Evolutionary conservation across 2,888 invertebrate species (phyloP).

Genomic region (Ophion obscuratus): DNA sequence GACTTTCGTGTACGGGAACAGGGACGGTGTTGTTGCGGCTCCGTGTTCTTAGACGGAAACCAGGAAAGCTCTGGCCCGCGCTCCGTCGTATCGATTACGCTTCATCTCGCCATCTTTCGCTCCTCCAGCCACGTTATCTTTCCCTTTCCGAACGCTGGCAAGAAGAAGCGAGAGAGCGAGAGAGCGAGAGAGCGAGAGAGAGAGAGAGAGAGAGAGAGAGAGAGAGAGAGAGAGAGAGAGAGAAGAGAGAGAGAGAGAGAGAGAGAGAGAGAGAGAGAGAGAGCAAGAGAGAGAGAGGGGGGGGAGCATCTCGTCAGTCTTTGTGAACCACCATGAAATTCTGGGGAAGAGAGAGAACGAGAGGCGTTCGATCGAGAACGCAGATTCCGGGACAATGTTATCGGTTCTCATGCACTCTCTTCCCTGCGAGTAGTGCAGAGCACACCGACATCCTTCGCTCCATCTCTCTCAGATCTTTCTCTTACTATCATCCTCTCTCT

Average conservation of each 20-base stretch:
- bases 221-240: neutral
- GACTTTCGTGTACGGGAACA: constrained; percentile 43
- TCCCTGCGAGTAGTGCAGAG: constrained; percentile 14
- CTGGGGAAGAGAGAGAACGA: constrained; percentile 28
- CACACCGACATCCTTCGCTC: constrained; percentile 4
- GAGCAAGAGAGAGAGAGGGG: constrained; percentile 2
- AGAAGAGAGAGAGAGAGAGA: constrained; percentile 11
- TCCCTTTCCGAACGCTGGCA: constrained; percentile 4
- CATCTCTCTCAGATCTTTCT: neutral
- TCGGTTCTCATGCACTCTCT: constrained; percentile 61
- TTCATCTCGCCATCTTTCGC: constrained; percentile 46
- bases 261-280: constrained; percentile 18
- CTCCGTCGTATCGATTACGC: constrained; percentile 60
- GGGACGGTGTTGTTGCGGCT: constrained; percentile 35
- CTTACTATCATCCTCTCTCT: neutral
- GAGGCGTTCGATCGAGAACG: constrained; percentile 58
- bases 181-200: constrained; percentile 15
- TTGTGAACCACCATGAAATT: neutral
- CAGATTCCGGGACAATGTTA: constrained; percentile 66
- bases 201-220: constrained; percentile 1
- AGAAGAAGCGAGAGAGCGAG: constrained; percentile 1
- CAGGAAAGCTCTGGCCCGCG: constrained; percentile 42
- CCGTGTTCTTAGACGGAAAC: constrained; percentile 47
- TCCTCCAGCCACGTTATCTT: constrained; percentile 42
- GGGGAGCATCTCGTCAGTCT: too few relatives aligned